These are phyloP conservation scores for Holothuria glaberrima DNA, from an alignment of 35 echinoderm and acorn worm genomes.

Conservation along the genomic window DNA sequence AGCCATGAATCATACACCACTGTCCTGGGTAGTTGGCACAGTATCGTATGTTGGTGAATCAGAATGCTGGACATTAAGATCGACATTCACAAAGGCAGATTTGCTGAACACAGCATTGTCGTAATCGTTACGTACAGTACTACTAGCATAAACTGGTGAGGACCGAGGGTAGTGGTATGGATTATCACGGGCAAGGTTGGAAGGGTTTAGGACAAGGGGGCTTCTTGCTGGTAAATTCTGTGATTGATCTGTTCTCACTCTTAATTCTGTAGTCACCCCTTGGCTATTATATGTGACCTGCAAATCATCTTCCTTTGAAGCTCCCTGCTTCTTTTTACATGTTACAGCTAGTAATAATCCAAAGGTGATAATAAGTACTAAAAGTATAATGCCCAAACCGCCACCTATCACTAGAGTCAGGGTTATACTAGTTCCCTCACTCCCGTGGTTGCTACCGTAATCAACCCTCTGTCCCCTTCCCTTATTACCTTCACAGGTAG, in stretches of 20 bases:
- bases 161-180: neutral
- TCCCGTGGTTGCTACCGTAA: neutral
- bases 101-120: too few relatives aligned
- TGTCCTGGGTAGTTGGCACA: neutral
- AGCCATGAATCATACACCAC: too few relatives aligned
- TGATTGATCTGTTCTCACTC: neutral
- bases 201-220: neutral
- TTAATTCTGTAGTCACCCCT: neutral
- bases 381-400: neutral
- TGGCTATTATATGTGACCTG: neutral
- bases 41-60: constrained; percentile 1
- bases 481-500: neutral
- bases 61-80: too few relatives aligned
- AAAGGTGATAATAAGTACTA: neutral
- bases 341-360: neutral
- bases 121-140: neutral
- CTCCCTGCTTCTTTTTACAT: neutral
- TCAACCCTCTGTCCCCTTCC: neutral
- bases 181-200: neutral
- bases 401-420: neutral
- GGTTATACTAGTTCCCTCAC: neutral
- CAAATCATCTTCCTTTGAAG: neutral
- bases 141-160: neutral
- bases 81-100: too few relatives aligned
- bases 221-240: neutral